phyloP scores from a whole-genome alignment of 2,888 invertebrate genomes.

The Therioaphis trifolii region DNA sequence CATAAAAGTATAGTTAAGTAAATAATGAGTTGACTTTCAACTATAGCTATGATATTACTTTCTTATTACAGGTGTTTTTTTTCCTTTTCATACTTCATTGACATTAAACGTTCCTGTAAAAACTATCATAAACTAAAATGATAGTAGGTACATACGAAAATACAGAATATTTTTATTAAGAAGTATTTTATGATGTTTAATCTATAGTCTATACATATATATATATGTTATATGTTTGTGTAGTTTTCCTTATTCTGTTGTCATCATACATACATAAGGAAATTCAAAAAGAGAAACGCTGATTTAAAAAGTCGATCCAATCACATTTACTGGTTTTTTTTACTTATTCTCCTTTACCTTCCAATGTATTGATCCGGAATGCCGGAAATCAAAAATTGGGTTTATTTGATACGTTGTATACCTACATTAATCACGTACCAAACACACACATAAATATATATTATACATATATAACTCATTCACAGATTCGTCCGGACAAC shows the following conservation, averaged over 20 bases:
- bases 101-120: constrained; percentile 3
- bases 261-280: not conserved
- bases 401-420: not conserved
- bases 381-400: constrained; percentile 32
- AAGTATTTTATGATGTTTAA: no score
- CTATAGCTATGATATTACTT: not conserved
- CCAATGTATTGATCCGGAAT: constrained; percentile 34
- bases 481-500: constrained; percentile 26
- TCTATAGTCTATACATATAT: no score
- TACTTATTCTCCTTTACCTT: constrained; percentile 19
- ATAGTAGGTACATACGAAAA: no score
- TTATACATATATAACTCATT: no score
- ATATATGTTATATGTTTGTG: no score
- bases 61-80: not conserved
- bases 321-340: not conserved
- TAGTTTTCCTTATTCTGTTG: not conserved
- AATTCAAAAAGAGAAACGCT: not conserved
- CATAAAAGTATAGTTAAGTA: no score
- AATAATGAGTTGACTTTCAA: no score
- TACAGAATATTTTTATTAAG: not conserved
- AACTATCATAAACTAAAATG: no score
- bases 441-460: not conserved
- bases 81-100: not conserved
- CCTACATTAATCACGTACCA: constrained; percentile 46
- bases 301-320: not conserved